phyloP scores from a whole-genome alignment of 2,888 invertebrate species.

The Campoletis raptor region DNA sequence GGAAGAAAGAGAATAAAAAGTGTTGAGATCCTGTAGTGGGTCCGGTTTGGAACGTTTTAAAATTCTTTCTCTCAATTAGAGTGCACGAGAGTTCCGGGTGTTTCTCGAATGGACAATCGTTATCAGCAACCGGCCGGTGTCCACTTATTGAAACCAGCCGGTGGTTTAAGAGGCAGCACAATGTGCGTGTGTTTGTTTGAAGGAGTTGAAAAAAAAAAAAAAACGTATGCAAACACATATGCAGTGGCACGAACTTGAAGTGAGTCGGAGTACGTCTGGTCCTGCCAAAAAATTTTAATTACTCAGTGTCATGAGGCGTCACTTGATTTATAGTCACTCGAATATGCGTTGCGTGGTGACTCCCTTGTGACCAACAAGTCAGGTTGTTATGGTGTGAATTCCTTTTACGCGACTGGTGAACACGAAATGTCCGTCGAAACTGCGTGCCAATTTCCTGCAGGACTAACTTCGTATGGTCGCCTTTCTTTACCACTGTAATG shows the following conservation, averaged over 20 bases:
- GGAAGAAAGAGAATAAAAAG: background rate
- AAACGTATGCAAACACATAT: background rate
- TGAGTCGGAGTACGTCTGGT: background rate
- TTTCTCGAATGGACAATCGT: slow-evolving; percentile 64
- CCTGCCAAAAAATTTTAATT: slow-evolving; percentile 9
- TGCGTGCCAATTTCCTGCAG: slow-evolving; percentile 52
- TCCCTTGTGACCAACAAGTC: slow-evolving; percentile 63
- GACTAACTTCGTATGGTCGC: slow-evolving; percentile 66
- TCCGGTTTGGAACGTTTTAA: slow-evolving; percentile 23
- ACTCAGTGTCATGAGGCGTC: slow-evolving; percentile 1
- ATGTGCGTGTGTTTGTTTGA: background rate
- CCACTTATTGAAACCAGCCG: slow-evolving; percentile 55
- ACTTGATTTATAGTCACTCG: slow-evolving; percentile 11
- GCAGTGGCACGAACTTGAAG: background rate
- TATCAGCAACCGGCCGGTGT: slow-evolving; percentile 55
- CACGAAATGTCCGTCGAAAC: slow-evolving; percentile 78
- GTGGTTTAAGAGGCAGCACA: slow-evolving; percentile 26
- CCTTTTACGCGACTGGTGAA: slow-evolving; percentile 75
- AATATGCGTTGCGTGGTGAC: slow-evolving; percentile 14
- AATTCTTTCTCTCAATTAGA: slow-evolving; percentile 56
- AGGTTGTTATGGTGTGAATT: slow-evolving; percentile 82
- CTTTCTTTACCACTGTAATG: slow-evolving; percentile 79
- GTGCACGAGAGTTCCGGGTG: slow-evolving; percentile 49
- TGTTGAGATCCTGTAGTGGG: background rate
- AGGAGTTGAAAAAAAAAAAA: background rate